A percentile compares a stretch with the other conserved stretches of the same genome.
Conservation (phyloP, 2,113 vertebrate genomes). For the Heptranchias perlo region DNA sequence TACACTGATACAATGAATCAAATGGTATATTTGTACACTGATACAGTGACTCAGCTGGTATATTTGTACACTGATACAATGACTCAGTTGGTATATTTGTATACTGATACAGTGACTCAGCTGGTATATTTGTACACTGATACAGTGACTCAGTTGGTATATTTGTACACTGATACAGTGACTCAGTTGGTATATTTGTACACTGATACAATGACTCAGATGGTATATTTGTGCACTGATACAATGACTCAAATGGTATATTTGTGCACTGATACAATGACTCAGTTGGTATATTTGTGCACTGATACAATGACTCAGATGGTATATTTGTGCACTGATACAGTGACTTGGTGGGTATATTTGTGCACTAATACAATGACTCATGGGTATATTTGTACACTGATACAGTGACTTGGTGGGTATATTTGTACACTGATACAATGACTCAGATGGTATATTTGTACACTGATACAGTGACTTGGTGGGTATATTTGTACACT, state of each 20-base stretch:
- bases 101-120: background rate
- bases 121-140: too few relatives aligned
- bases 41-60: background rate
- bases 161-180: too few relatives aligned
- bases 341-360: too few relatives aligned
- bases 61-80: background rate
- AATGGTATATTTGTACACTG: background rate
- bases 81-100: background rate
- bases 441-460: background rate
- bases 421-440: too few relatives aligned
- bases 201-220: too few relatives aligned
- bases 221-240: too few relatives aligned
- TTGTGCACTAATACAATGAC: background rate
- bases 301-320: background rate
- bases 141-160: too few relatives aligned
- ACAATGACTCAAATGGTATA: too few relatives aligned
- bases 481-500: background rate
- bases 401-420: too few relatives aligned
- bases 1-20: background rate
- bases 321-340: background rate
- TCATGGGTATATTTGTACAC: too few relatives aligned
- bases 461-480: background rate
- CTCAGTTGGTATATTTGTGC: background rate
- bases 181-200: too few relatives aligned
- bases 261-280: background rate